phyloP scores from a whole-genome alignment of 2,888 invertebrate species.

The Tetanocera ferruginea region DNA sequence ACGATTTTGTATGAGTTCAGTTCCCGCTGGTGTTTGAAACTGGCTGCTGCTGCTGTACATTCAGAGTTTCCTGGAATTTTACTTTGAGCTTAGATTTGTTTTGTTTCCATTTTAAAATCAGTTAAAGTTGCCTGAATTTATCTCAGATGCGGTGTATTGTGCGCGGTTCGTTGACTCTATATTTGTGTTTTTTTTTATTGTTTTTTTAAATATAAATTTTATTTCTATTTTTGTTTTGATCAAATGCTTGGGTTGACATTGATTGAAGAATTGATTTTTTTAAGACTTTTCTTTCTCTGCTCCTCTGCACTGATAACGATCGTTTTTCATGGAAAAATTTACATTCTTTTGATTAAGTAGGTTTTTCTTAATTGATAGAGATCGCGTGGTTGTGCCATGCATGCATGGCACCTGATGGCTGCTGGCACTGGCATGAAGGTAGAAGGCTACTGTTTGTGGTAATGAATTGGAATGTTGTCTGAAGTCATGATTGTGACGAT shows the following conservation, averaged over 20 bases:
- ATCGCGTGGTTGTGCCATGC: constrained; percentile 1
- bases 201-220: neutral
- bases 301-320: neutral
- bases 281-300: neutral
- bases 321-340: constrained; percentile 10
- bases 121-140: neutral
- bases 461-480: neutral
- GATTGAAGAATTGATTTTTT: constrained; percentile 32
- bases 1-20: constrained; percentile 16
- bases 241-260: constrained; percentile 21
- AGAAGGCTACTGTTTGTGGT: neutral
- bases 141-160: neutral
- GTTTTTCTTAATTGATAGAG: constrained; percentile 26
- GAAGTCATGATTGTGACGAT: neutral
- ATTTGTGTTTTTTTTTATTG: neutral
- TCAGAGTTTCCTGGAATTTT: constrained; percentile 22
- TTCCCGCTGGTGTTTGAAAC: constrained; percentile 25
- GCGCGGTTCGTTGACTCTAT: neutral
- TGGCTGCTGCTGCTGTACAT: neutral
- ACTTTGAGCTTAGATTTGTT: constrained; percentile 19
- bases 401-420: neutral
- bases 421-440: neutral
- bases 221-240: neutral
- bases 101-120: neutral
- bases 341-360: constrained; percentile 28